Evolutionary conservation across 2,113 vertebrate genomes (phyloP), one percentile per base, ranked within the genome.

Genomic region (Centrocercus urophasianus): DNA sequence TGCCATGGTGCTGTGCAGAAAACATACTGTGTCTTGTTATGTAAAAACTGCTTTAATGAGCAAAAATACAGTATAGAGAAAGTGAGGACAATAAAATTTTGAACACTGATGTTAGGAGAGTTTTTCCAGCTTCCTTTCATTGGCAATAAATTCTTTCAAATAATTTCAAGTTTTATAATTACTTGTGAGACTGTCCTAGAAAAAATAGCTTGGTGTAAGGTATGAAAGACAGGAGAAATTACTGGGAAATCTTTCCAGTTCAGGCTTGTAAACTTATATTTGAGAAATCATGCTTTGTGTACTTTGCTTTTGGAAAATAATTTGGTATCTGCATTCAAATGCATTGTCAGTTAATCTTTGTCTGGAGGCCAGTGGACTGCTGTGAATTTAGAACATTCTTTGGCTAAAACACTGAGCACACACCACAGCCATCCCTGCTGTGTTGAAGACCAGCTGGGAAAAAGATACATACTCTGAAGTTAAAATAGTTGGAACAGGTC

Each of bases 401-500:
- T 96, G 72, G 90, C 87, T 90, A 77, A 96, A 97, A 85, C 80
- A 86, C 73, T 82, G 47, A 77, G 25, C 64, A 87, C 61, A 71
- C 90, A 95, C 86, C 43, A 3, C 3, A 93, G 64, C 42, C 34
- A 15, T 86, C 48, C 89, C 61, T 89, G 69, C 78, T 75, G 90
- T 40, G 86, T 54, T 63, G 88, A 42, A 91, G 88, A 94, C 93
- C 83, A 91, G 95, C 95, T 95, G 95, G 61, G 92, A 63, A 66
- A 91, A 91, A 89, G 78, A 84, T 90, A 80, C 3, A 3, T 83
- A 80, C 47, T 74, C 82, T 86, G 87, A 94, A 93, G 92, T 95
- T 95, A 94, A 95, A 95, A 94, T 88, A 91, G 65, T 80, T 82
- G 87, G 85, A 88, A 80, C 47, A 83, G 82, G 64, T 82, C 61